Conservation (phyloP, 2,888 invertebrate genomes). For the Eupithecia abbreviata region DNA sequence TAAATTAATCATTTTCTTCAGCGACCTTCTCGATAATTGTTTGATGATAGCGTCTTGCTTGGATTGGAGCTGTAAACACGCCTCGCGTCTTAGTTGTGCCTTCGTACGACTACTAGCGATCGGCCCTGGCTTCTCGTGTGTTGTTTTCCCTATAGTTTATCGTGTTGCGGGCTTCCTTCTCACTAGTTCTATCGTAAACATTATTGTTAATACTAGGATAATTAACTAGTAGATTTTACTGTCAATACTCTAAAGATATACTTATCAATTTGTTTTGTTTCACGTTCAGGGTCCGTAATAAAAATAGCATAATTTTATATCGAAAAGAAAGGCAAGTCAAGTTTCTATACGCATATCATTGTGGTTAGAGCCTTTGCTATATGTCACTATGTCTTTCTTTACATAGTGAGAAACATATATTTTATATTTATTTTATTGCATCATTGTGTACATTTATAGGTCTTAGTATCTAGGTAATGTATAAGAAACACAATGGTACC, state of each 20-base stretch:
- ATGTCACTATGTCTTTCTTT: no score
- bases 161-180: neutral
- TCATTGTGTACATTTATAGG: no score
- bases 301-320: no score
- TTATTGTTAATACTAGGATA: neutral
- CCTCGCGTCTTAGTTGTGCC: conserved; percentile 32
- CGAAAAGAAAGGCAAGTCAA: no score
- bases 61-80: conserved; percentile 43
- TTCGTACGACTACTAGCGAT: conserved; percentile 15
- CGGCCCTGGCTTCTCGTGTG: neutral
- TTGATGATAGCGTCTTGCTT: conserved; percentile 55
- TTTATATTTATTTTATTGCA: no score
- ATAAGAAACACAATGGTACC: no score
- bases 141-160: neutral
- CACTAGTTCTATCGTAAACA: neutral
- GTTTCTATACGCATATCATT: no score
- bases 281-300: no score
- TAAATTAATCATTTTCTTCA: conserved; percentile 64
- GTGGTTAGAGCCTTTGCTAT: no score
- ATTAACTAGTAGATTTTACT: neutral
- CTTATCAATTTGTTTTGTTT: no score
- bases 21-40: conserved; percentile 66
- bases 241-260: neutral
- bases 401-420: no score
- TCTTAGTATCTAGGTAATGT: no score